Evolutionary conservation across 2,113 vertebrate genomes (phyloP).

Genomic region (Bos taurus): ARS-UCD2.0 NC_037350.1:19570001-19570500

Average conservation of each 20-base stretch:
- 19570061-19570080: not conserved
- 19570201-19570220: not conserved
- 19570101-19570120: not conserved
- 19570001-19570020: not conserved
- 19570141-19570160: not conserved
- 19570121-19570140: not conserved
- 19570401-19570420: not conserved
- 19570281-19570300: not conserved
- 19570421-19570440: accelerated
- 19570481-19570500: not conserved
- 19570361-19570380: not conserved
- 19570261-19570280: not conserved
- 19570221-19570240: not conserved
- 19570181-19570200: not conserved
- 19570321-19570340: not conserved
- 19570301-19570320: not conserved
- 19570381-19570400: not conserved
- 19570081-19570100: not conserved
- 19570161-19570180: not conserved
- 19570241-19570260: not conserved
- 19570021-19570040: not conserved
- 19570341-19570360: not conserved
- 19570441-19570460: not conserved
- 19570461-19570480: not conserved
- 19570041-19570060: not conserved